Evolutionary conservation across 1,140 invertebrate genomes (phyloP).

Genomic region (Acromyrmex echinatior): DNA sequence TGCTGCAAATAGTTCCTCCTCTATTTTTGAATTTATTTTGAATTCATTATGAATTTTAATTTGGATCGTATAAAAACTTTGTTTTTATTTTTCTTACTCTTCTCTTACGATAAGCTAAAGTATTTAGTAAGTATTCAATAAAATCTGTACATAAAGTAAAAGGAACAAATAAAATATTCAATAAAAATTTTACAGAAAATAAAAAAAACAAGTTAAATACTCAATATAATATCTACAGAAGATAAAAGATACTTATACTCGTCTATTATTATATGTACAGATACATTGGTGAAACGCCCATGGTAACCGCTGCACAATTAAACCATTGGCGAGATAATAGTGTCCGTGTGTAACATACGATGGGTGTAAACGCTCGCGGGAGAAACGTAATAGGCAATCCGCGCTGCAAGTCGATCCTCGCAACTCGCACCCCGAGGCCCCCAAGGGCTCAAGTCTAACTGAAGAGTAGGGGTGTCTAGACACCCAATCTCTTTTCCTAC

Average conservation of each 20-base stretch:
- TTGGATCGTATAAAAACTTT: not conserved
- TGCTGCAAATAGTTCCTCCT: not conserved
- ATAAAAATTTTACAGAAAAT: not conserved
- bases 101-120: not conserved
- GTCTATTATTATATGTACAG: not conserved
- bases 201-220: not conserved
- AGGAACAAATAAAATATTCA: not conserved
- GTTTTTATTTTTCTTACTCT: not conserved
- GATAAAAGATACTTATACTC: conserved; percentile 8
- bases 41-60: not conserved
- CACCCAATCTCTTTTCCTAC: conserved; percentile 69
- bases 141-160: not conserved
- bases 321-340: conserved; percentile 43
- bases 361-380: conserved; percentile 52
- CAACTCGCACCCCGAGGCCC: conserved; percentile 18
- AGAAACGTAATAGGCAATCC: conserved; percentile 53
- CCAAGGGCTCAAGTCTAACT: conserved; percentile 3
- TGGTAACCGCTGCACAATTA: not conserved
- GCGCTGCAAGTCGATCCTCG: conserved; percentile 27
- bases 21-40: not conserved
- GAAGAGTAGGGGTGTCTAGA: conserved; percentile 71
- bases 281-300: not conserved
- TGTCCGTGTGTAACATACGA: not conserved
- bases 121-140: not conserved
- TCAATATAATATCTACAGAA: not conserved